These are phyloP conservation scores for Zaprionus davidi DNA, from an alignment of 1,140 invertebrate species.

Conservation along the genomic window DNA sequence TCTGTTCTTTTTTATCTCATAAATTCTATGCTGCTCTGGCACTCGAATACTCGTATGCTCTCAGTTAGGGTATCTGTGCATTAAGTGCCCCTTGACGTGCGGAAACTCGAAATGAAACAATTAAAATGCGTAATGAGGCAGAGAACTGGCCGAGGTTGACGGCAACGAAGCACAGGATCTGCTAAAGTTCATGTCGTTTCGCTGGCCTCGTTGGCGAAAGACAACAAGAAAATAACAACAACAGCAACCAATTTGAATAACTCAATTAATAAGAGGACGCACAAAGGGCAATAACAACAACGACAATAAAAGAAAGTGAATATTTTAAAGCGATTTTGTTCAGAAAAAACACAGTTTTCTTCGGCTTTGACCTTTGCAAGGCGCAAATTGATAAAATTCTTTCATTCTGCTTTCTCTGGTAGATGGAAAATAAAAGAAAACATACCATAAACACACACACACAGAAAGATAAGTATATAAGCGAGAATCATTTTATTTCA, in stretches of 20 bases:
- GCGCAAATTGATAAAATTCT: constrained; percentile 33
- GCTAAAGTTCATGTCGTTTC: not conserved
- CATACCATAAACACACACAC: not conserved
- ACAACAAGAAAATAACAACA: not conserved
- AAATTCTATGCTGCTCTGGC: too few species aligned
- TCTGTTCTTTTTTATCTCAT: too few species aligned
- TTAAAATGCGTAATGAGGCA: constrained; percentile 57
- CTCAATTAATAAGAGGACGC: constrained; percentile 61
- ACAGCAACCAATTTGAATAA: constrained; percentile 59
- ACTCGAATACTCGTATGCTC: not conserved
- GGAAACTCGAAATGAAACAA: constrained; percentile 55
- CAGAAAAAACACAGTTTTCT: not conserved
- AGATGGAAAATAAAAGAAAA: constrained; percentile 26
- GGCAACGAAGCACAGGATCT: constrained; percentile 10
- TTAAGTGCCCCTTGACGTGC: constrained; percentile 12
- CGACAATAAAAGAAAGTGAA: constrained; percentile 21
- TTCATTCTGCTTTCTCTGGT: constrained; percentile 9
- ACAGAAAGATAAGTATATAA: constrained; percentile 3
- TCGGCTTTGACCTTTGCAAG: not conserved
- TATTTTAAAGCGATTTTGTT: constrained; percentile 32
- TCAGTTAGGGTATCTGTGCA: not conserved
- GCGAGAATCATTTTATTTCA: constrained; percentile 7
- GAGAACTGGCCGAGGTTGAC: constrained; percentile 17
- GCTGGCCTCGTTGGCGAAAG: not conserved
- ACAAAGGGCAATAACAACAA: constrained; percentile 28